Evolutionary conservation across 2,797 vertebrate genomes (phyloP).

Genomic region (Acropternis orthonyx): DNA sequence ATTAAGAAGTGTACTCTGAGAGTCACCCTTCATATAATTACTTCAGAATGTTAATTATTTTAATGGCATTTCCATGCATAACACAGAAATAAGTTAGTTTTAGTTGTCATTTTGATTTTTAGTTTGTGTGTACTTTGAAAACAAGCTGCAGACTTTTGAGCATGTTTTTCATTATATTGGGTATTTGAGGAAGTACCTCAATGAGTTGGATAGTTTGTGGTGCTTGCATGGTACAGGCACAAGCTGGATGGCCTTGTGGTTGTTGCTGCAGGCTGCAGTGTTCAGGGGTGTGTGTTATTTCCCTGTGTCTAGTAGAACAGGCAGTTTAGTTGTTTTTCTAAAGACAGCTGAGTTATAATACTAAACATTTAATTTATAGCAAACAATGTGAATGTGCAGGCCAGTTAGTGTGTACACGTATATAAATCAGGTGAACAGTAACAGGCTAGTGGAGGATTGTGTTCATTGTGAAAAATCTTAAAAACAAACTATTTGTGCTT

Average conservation of each 20-base stretch:
- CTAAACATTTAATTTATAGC: constrained; percentile 57
- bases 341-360: constrained; percentile 63
- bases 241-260: constrained; percentile 18
- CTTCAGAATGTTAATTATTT: background rate
- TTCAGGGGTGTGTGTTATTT: constrained; percentile 47
- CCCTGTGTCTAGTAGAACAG: constrained; percentile 26
- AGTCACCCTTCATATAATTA: background rate
- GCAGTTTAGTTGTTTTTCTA: constrained; percentile 53
- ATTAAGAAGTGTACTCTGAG: constrained; percentile 8
- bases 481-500: constrained; percentile 55
- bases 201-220: constrained; percentile 3
- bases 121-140: background rate
- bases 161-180: background rate
- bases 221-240: background rate
- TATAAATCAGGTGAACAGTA: constrained; percentile 57
- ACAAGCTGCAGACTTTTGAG: constrained; percentile 21
- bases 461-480: constrained; percentile 56
- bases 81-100: background rate
- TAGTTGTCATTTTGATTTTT: background rate
- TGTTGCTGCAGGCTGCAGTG: constrained; percentile 4
- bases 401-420: constrained; percentile 42
- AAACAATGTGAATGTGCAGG: constrained; percentile 29
- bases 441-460: constrained; percentile 46
- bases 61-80: background rate
- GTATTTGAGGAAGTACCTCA: constrained; percentile 24